Evolutionary conservation across 1,140 invertebrate species (phyloP).

Genomic region (Lasaia peninsularis): DNA sequence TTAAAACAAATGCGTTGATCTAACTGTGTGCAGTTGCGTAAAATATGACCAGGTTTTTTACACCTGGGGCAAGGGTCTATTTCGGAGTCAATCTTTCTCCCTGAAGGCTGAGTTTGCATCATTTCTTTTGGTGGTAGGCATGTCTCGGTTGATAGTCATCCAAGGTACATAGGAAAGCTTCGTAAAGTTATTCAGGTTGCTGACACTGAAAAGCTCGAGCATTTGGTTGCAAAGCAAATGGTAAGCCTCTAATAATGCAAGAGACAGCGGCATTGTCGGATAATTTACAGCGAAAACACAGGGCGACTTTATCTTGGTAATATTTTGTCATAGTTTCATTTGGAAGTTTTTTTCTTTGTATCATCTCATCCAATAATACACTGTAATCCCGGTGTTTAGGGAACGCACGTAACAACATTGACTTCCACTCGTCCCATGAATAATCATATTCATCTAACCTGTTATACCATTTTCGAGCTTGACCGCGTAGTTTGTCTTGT

Average conservation of each 20-base stretch:
- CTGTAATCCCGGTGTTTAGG: constrained; percentile 21
- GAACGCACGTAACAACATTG: constrained; percentile 18
- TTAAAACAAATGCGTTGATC: constrained; percentile 30
- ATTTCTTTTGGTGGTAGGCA: neutral
- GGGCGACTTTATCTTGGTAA: constrained; percentile 43
- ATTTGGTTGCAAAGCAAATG: constrained; percentile 35
- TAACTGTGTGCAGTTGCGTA: constrained; percentile 24
- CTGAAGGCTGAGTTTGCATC: neutral
- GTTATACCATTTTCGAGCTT: constrained; percentile 15
- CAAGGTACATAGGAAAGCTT: constrained; percentile 32
- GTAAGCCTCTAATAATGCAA: constrained; percentile 46
- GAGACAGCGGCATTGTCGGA: constrained; percentile 39
- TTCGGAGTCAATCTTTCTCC: constrained; percentile 18
- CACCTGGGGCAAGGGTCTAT: constrained; percentile 31
- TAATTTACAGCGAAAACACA: constrained; percentile 45
- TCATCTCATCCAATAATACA: constrained; percentile 6
- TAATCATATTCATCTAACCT: constrained; percentile 18
- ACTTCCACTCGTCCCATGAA: constrained; percentile 19
- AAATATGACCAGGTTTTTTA: constrained; percentile 30
- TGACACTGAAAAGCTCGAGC: constrained; percentile 40
- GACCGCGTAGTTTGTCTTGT: neutral
- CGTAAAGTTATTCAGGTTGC: constrained; percentile 36
- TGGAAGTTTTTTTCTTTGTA: constrained; percentile 29
- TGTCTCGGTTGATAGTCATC: constrained; percentile 25
- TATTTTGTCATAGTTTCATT: constrained; percentile 43